Evolutionary conservation across 30 jellyfish, hydroid and myxozoan species (phyloP).

Genomic region (Catostylus mosaicus): DNA sequence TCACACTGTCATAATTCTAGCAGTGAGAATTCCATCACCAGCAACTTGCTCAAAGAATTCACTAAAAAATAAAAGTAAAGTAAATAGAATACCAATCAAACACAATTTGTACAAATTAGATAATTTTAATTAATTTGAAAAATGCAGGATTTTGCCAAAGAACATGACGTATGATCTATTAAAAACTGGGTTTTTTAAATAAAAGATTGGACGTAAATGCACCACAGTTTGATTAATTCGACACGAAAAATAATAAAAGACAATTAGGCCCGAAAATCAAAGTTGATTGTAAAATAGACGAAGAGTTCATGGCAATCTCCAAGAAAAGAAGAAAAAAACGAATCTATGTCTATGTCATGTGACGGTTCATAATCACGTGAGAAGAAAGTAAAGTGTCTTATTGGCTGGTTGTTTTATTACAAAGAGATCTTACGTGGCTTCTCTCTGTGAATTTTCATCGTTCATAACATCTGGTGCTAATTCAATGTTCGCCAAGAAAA

Average conservation of each 20-base stretch:
- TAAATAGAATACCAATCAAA: neutral
- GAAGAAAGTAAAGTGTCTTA: no score
- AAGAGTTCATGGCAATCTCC: no score
- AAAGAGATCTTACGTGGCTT: neutral
- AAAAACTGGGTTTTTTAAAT: no score
- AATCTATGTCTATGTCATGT: no score
- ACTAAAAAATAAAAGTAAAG: neutral
- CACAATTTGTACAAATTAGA: neutral
- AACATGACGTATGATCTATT: no score
- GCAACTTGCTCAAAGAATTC: neutral
- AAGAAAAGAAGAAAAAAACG: no score
- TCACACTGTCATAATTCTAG: constrained; percentile 1
- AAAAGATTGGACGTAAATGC: neutral
- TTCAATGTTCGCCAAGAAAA: constrained; percentile 57
- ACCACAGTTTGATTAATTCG: neutral
- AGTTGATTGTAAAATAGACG: no score
- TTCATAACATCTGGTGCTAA: constrained; percentile 16
- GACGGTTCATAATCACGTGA: no score
- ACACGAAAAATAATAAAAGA: neutral
- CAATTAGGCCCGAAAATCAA: neutral
- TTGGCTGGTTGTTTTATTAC: neutral
- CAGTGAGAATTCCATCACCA: constrained; percentile 1
- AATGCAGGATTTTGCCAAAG: neutral
- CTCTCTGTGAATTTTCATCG: neutral
- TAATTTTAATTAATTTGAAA: no score